Evolutionary conservation across 2,797 vertebrate species (phyloP).

Genomic region (Dendrocincla fuliginosa): DNA sequence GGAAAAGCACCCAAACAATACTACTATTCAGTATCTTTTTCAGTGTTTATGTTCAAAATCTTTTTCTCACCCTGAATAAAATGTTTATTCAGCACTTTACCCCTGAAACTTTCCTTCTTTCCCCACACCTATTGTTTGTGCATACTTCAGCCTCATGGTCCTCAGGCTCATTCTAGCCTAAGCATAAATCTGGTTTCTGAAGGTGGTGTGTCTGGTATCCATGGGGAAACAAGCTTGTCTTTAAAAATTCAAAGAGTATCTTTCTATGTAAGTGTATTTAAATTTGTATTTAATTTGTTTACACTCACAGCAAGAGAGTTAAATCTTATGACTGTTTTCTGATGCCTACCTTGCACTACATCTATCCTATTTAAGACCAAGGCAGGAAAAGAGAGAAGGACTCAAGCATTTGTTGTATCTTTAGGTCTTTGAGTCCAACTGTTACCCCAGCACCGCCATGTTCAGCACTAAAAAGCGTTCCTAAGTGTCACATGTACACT

Average conservation of each 20-base stretch:
- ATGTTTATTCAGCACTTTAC: background rate
- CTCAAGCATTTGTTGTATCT: background rate
- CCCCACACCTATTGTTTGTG: background rate
- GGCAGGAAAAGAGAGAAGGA: background rate
- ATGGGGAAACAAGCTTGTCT: background rate
- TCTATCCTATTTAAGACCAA: background rate
- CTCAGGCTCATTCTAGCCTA: background rate
- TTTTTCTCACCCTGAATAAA: background rate
- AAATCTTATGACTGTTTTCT: background rate
- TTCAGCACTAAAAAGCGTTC: background rate
- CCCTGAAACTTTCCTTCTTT: background rate
- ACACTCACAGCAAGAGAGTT: background rate
- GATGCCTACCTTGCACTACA: background rate
- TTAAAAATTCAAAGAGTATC: background rate
- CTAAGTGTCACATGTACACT: background rate
- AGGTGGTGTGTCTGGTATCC: background rate
- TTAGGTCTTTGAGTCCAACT: background rate
- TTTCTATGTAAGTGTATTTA: background rate
- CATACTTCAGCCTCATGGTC: background rate
- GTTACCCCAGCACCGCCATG: background rate
- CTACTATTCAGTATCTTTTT: background rate
- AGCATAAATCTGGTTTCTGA: background rate
- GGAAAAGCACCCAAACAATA: conserved; percentile 5
- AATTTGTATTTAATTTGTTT: background rate
- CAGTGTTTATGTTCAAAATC: background rate